A percentile compares a stretch with the other conserved stretches of the same genome.
Evolutionary conservation across 2,888 invertebrate species (phyloP).

Genomic region (Arctia plantaginis): DNA sequence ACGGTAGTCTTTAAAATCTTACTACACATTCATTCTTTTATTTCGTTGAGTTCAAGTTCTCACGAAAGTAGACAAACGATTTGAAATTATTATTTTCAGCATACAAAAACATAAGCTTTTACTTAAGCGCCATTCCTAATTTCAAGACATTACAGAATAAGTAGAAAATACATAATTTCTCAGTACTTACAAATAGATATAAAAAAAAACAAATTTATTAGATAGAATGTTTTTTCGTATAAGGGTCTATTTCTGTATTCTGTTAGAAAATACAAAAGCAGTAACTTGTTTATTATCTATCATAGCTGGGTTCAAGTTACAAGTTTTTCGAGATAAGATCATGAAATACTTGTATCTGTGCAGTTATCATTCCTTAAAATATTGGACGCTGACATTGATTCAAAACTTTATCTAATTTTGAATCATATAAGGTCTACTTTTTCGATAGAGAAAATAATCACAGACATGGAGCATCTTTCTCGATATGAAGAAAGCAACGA

Average conservation of each 20-base stretch:
- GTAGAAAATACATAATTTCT: background rate
- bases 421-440: too few relatives aligned
- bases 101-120: background rate
- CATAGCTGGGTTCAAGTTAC: background rate
- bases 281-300: background rate
- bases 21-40: too few relatives aligned
- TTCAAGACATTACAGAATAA: background rate
- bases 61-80: too few relatives aligned
- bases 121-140: too few relatives aligned
- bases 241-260: background rate
- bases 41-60: too few relatives aligned
- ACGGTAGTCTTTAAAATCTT: too few relatives aligned
- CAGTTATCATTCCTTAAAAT: background rate
- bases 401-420: background rate
- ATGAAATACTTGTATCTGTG: background rate
- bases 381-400: background rate
- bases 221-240: background rate
- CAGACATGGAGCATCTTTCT: too few relatives aligned
- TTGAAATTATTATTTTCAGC: background rate
- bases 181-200: background rate
- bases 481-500: too few relatives aligned
- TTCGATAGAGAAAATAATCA: too few relatives aligned
- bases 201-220: background rate
- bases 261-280: background rate
- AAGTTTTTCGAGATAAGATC: background rate